These are phyloP conservation scores for Phengaris alcon DNA, from an alignment of 2,888 invertebrate genomes.

Conservation along the genomic window DNA sequence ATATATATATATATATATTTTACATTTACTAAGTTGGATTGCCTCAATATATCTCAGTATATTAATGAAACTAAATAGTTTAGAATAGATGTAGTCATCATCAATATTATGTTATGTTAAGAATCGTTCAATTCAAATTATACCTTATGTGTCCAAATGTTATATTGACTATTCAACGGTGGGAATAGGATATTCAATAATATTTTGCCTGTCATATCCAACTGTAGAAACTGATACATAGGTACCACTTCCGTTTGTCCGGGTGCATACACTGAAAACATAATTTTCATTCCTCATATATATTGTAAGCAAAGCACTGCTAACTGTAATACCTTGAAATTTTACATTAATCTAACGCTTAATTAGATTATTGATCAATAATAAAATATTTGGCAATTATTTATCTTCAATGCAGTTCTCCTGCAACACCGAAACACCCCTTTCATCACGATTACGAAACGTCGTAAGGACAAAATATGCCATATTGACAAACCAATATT, in stretches of 20 bases:
- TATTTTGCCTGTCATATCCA: constrained; percentile 56
- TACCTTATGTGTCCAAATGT: constrained; percentile 81
- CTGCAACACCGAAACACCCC: too few species aligned
- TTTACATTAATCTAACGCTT: neutral
- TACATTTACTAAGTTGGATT: too few species aligned
- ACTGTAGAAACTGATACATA: constrained; percentile 51
- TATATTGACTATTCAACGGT: constrained; percentile 62
- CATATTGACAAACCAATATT: too few species aligned
- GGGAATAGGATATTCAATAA: constrained; percentile 77
- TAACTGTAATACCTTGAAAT: neutral
- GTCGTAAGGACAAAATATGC: too few species aligned
- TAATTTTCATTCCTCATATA: constrained; percentile 44
- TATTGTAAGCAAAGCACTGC: neutral
- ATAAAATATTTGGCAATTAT: too few species aligned
- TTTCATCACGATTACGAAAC: too few species aligned
- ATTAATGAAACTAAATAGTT: too few species aligned
- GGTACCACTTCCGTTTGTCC: constrained; percentile 40
- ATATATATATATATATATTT: too few species aligned
- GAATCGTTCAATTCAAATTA: neutral
- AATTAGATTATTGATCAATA: neutral
- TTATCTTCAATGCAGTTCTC: too few species aligned
- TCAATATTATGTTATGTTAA: too few species aligned
- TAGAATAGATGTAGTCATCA: too few species aligned
- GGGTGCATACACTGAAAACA: constrained; percentile 34
- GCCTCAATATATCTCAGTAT: too few species aligned